These are phyloP conservation scores for Sebastes hubbsi DNA, from an alignment of 2,797 vertebrate genomes.

Conservation along the genomic window DNA sequence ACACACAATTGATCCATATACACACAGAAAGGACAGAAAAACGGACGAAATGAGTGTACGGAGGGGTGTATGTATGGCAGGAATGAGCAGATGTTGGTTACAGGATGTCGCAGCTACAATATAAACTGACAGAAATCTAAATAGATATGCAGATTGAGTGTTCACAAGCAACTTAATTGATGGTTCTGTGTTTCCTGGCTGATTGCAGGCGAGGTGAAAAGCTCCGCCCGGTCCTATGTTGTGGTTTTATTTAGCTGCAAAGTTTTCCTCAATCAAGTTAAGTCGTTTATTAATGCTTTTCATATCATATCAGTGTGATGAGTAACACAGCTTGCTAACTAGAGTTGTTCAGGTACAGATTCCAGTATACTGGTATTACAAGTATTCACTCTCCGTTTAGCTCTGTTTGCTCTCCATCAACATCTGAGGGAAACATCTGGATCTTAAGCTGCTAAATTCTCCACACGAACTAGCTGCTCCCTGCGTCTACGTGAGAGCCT, in stretches of 20 bases:
- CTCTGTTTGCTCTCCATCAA: too few relatives aligned
- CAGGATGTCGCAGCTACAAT: not conserved
- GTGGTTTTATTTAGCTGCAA: not conserved
- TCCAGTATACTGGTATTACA: too few relatives aligned
- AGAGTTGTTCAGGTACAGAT: too few relatives aligned
- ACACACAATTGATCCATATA: not conserved
- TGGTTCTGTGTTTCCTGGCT: constrained; percentile 1
- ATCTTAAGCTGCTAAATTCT: too few relatives aligned
- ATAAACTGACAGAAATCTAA: not conserved
- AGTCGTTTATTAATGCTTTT: not conserved
- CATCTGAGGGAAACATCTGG: too few relatives aligned
- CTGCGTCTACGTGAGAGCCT: too few relatives aligned
- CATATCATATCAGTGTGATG: not conserved
- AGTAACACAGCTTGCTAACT: not conserved
- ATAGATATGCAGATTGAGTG: not conserved
- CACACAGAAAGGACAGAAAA: not conserved
- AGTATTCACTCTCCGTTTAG: too few relatives aligned
- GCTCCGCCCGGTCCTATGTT: not conserved
- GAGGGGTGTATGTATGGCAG: not conserved
- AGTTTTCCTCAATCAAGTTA: not conserved
- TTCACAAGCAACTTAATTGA: constrained; percentile 1
- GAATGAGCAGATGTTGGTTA: not conserved
- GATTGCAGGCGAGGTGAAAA: not conserved
- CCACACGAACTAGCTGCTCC: too few relatives aligned
- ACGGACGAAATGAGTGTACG: not conserved